A percentile compares a stretch with the other conserved stretches of the same genome.
Conservation (phyloP, 1,140 invertebrate species). For the Elysia chlorotica region DNA sequence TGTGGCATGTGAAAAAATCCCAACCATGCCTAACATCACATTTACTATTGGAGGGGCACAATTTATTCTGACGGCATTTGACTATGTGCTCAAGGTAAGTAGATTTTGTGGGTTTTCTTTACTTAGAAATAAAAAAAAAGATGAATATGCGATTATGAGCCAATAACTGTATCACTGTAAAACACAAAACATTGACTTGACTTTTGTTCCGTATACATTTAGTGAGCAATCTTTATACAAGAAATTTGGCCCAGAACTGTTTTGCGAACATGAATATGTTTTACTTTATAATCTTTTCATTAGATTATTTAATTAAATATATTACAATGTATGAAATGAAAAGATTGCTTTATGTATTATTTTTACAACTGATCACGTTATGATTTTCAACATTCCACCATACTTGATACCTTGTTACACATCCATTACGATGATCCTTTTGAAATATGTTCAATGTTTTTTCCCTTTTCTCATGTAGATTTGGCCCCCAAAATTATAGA, state of each 20-base stretch:
- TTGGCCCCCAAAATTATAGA: no score
- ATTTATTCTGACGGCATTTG: conserved; percentile 79
- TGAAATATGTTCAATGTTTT: no score
- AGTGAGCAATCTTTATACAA: background rate
- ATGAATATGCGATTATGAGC: background rate
- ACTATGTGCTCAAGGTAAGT: conserved; percentile 87
- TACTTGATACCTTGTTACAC: no score
- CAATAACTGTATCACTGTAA: background rate
- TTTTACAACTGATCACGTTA: no score
- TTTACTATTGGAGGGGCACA: conserved; percentile 79
- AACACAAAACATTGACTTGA: background rate
- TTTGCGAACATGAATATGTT: no score
- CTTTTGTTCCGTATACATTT: no score
- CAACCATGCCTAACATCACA: conserved; percentile 77
- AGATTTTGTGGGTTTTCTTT: background rate
- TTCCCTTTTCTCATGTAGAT: no score
- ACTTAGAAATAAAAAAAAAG: background rate
- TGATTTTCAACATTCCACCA: no score
- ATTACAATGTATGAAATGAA: no score
- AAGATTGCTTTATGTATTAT: no score
- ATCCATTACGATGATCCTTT: no score
- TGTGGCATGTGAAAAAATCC: conserved; percentile 62
- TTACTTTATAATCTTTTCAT: background rate
- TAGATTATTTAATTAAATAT: no score
- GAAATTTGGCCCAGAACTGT: background rate